Base-by-base conservation (phyloP, 64 coral and sea anemone genomes). In the Acropora yongei region DNA sequence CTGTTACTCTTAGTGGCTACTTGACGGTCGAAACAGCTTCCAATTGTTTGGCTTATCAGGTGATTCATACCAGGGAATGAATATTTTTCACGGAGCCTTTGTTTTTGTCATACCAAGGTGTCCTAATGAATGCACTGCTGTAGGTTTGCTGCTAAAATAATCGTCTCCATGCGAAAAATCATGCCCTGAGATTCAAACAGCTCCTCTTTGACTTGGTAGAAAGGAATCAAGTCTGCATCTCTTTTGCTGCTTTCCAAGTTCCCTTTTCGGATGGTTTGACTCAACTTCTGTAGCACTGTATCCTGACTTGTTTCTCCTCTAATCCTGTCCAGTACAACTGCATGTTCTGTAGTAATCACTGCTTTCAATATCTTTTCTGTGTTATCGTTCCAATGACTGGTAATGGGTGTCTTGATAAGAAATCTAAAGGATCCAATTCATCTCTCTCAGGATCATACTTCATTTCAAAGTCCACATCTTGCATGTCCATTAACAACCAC, bases 391-490 rank as follows among this genome's bases (percentile, higher is more conserved):
- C 84, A 72, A 53, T 49, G n/a, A 50, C 43, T 82, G 84, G 92
- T 12, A 88, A 68, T 46, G 76, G 84, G 45, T 93, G 92, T 53
- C 78, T 50, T 7, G 75, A 88, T 46, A 93, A 78, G 53, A 85
- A 92, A 57, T 92, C 80, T 10, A 86, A 49, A 58, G 90, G 80
- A 49, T 92, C 90, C n/a, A 44, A 17, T 78, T 88, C 47, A 88
- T 89, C 67, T 86, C 11, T 89, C 19, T 73, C 81, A 40, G 90
- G 90, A 40, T 84, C 89, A 63, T 91, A 91, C 45, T 91, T 91
- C 89, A 91, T 75, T 91, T 91, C 68, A 84, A 84, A 91, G 41
- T 91, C 79, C 0, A 89, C 88, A 81, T 91, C 79, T 55, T 83
- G 79, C 89, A 75, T 83, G 30, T 83, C 71, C 78, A 83, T 83